Base-by-base conservation (phyloP, 2,888 invertebrate species). In the Tipula confusa region DNA sequence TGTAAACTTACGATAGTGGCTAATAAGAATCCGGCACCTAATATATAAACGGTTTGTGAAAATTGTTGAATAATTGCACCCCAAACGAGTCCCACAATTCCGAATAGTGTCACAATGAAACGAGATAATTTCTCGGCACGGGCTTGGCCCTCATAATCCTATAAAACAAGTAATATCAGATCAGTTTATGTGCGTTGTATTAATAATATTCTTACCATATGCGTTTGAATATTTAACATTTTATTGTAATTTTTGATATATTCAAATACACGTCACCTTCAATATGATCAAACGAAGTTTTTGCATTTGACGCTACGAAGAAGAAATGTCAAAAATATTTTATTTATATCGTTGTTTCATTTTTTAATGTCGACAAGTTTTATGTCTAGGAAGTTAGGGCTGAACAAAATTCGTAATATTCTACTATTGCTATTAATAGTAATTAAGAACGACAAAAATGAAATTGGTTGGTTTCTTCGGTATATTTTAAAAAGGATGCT, bases 21-120 rank as follows among this genome's bases (percentile, higher is more conserved):
- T 85, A 98, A 90, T 0, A 95, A 91, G 87, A 98, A 97, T 85
- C 98, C 98, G 86, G 96, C 97, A 36, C 96, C 96, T 82, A 98
- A 91, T 87, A 98, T 96, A 87, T 97, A 97, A 33, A 98, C 96
- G 0, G 98, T 97, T 88, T 97, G 97, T 0, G 98, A 98, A 88
- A 98, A 98, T 88, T 98, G 97, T 88, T 98, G 98, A 85, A 97
- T 96, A 83, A 96, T 93, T 87, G 96, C 98, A 48, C 98, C 98
- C 95, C 97, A 97, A 83, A 95, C 91, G 84, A 98, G 92, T 7
- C 98, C 98, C 83, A 97, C 96, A 85, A 94, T 95, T 84, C 97
- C 97, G 91, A 97, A 98, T 80, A 97, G 88, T 9, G 96, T 94
- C 84, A 98, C 96, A 83, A 98, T 97, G 13, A 96, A 93, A 87